Evolutionary conservation across 2,888 invertebrate species (phyloP), one percentile per base, ranked within the genome.

Genomic region (Meta bourneti): DNA sequence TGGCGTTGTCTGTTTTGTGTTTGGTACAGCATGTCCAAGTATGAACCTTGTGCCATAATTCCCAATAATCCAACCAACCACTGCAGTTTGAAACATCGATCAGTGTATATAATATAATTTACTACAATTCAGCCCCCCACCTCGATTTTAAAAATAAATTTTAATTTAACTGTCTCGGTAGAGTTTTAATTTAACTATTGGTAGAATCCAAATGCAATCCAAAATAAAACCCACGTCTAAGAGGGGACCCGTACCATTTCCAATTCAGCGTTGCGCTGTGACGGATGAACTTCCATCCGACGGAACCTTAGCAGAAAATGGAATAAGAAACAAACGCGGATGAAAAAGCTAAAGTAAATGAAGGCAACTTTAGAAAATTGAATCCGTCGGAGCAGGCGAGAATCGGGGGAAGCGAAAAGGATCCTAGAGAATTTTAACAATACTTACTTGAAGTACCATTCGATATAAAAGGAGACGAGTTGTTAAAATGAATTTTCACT

Each of bases 301-400:
- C 16, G 61, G 16, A 61, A 61, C 61, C 8, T 6, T 34, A 16
- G 61, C 61, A 61, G 13, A 61, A 61, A 61, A 61, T 16, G 8
- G 61, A 61, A 61, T 61, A 61, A 61, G 61, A 61, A 61, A 61
- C 16, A 61, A 61, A 61, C 61, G 61, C 61, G 61, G 7, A 34
- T 61, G 61, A 61, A 61, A 61, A 61, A 61, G 61, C 61, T 9
- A 16, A 16, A 16, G 61, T 61, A 61, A 61, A 61, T 61, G 61
- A 61, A 61, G 61, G 61, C 61, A 61, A 61, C 61, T 61, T 61
- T 61, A 61, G 61, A 61, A 61, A 61, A 61, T 61, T 61, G 61
- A 61, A 61, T 61, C 16, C 61, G 16, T 9, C 8, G 34, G 34
- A 34, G 34, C 34, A 34, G 34, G 34, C 61, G 16, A 61, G 61